These are phyloP conservation scores for Bellardia pandia DNA, from an alignment of 2,888 invertebrate species.

Conservation along the genomic window DNA sequence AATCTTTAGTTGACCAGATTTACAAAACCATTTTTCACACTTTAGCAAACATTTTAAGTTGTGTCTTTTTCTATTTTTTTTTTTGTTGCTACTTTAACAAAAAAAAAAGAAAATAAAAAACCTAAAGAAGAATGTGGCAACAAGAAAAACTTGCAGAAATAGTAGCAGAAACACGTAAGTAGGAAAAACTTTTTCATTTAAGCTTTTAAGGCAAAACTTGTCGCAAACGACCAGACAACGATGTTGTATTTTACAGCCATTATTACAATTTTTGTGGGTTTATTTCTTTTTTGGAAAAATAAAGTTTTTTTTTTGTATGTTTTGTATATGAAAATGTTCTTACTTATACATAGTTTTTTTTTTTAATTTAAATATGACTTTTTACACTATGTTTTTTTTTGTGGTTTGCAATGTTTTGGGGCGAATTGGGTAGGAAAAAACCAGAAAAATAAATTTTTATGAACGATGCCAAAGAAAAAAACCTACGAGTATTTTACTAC, in stretches of 20 bases:
- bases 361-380: slow-evolving; percentile 51
- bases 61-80: not conserved
- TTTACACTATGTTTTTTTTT: slow-evolving; percentile 45
- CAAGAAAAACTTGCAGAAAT: not conserved
- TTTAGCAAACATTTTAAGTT: slow-evolving; percentile 68
- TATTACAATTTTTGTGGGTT: slow-evolving; percentile 47
- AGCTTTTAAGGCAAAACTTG: slow-evolving; percentile 62
- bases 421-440: not conserved
- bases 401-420: slow-evolving; percentile 30
- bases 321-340: slow-evolving; percentile 12
- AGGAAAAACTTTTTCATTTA: slow-evolving; percentile 60
- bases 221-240: slow-evolving; percentile 58
- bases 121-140: slow-evolving; percentile 8
- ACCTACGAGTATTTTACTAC: slow-evolving; percentile 41
- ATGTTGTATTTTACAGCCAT: slow-evolving; percentile 53
- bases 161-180: not conserved
- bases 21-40: slow-evolving; percentile 70
- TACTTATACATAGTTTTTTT: not conserved
- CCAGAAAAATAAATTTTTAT: slow-evolving; percentile 22
- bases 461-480: slow-evolving; percentile 38
- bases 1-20: slow-evolving; percentile 70
- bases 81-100: slow-evolving; percentile 33
- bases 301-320: slow-evolving; percentile 6
- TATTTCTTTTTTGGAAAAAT: slow-evolving; percentile 24
- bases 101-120: not conserved